Evolutionary conservation across 1,140 invertebrate species (phyloP).

Genomic region (Drosophila arawakana): DNA sequence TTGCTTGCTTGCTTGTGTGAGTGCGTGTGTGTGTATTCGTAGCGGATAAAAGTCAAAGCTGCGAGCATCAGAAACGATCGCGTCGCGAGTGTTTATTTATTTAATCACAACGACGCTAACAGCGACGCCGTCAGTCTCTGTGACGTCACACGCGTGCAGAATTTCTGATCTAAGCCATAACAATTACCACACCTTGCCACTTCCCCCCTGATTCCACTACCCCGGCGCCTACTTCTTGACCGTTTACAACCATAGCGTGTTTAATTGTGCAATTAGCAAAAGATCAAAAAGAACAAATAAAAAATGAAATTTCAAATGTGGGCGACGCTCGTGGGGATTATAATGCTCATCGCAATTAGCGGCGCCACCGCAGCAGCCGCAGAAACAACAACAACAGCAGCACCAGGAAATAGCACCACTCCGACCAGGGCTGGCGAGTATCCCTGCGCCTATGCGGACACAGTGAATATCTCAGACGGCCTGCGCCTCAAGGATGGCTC

Average conservation of each 20-base stretch:
- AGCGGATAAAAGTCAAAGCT: constrained; percentile 31
- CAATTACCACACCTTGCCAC: constrained; percentile 37
- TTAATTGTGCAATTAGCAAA: constrained; percentile 46
- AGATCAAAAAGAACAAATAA: constrained; percentile 2
- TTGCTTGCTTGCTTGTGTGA: constrained; percentile 26
- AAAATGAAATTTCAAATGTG: constrained; percentile 26
- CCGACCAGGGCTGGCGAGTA: constrained; percentile 4
- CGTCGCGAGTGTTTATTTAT: constrained; percentile 67
- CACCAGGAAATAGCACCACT: not conserved
- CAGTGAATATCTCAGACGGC: constrained; percentile 75
- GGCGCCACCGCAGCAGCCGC: constrained; percentile 1
- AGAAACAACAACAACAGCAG: not conserved
- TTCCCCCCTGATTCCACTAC: not conserved
- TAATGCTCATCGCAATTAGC: constrained; percentile 12
- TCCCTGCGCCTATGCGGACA: constrained; percentile 67
- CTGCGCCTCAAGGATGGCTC: constrained; percentile 72
- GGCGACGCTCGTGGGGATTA: constrained; percentile 29
- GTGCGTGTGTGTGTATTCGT: constrained; percentile 11
- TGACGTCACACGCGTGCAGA: constrained; percentile 59
- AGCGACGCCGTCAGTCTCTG: constrained; percentile 12
- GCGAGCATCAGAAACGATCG: constrained; percentile 30
- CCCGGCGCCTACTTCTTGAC: not conserved
- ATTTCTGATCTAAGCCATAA: constrained; percentile 23
- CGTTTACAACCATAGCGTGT: constrained; percentile 29
- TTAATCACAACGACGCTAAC: constrained; percentile 32